Evolutionary conservation across 2,888 invertebrate species (phyloP).

Genomic region (Teleiodes luculella): DNA sequence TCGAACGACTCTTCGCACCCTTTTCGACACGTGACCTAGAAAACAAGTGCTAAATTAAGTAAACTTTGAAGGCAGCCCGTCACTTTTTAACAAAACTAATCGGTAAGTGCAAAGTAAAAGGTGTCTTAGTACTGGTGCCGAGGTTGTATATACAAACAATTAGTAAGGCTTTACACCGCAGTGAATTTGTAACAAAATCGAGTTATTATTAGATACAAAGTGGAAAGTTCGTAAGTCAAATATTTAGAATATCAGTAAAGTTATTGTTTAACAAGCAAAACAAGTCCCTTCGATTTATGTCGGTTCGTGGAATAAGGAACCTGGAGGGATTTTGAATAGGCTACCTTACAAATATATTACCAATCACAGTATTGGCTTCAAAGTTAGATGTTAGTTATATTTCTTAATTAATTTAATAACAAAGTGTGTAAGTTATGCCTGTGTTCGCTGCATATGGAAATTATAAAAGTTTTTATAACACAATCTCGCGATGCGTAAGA

Average conservation of each 20-base stretch:
- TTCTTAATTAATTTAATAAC: too few species aligned
- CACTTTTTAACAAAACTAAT: constrained; percentile 38
- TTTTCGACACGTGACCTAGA: constrained; percentile 49
- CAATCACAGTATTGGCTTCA: too few species aligned
- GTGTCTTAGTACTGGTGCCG: neutral
- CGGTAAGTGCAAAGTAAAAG: constrained; percentile 9
- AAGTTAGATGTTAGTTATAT: too few species aligned
- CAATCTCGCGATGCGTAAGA: constrained; percentile 2
- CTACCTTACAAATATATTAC: too few species aligned
- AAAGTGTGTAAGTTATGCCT: neutral
- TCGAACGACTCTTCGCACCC: constrained; percentile 50
- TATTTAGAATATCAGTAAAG: constrained; percentile 14
- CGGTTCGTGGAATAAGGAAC: constrained; percentile 1
- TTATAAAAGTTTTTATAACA: constrained; percentile 9
- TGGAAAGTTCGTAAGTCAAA: constrained; percentile 12
- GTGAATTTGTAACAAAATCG: neutral
- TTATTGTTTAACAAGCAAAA: constrained; percentile 16
- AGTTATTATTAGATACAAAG: constrained; percentile 6
- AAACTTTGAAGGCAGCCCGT: constrained; percentile 51
- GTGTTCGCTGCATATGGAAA: constrained; percentile 4
- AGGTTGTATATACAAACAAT: too few species aligned
- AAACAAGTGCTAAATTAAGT: constrained; percentile 49
- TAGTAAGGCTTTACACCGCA: too few species aligned
- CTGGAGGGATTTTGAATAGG: too few species aligned
- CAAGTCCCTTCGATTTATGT: constrained; percentile 6